phyloP scores from a whole-genome alignment of 2,888 invertebrate species.

The Tyria jacobaeae region DNA sequence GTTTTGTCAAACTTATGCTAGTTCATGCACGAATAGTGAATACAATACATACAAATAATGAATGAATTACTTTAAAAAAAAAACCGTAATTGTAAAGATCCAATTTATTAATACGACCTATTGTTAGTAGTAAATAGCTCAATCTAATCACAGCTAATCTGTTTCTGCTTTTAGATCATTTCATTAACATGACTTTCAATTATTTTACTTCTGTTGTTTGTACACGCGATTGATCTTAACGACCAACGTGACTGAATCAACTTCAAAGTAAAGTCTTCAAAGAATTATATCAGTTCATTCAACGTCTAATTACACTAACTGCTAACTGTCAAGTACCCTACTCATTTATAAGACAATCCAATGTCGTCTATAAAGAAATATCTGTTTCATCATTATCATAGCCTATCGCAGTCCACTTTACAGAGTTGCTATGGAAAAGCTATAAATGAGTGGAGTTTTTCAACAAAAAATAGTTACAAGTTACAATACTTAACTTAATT shows the following conservation, averaged over 20 bases:
- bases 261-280: background rate
- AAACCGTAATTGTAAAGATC: background rate
- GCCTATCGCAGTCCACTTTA: too few relatives aligned
- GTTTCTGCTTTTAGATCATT: slow-evolving; percentile 8
- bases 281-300: too few relatives aligned
- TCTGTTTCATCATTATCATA: too few relatives aligned
- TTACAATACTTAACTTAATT: too few relatives aligned
- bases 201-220: slow-evolving; percentile 2
- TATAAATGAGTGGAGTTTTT: too few relatives aligned
- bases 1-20: too few relatives aligned
- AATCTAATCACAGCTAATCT: slow-evolving; percentile 3
- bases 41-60: too few relatives aligned
- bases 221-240: background rate
- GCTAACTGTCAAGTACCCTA: background rate
- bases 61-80: too few relatives aligned
- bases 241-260: background rate
- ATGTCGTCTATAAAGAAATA: too few relatives aligned
- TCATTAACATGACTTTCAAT: slow-evolving; percentile 5
- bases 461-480: too few relatives aligned
- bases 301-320: background rate
- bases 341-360: background rate
- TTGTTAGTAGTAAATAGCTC: background rate
- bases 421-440: too few relatives aligned
- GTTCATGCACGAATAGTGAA: too few relatives aligned
- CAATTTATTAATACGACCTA: slow-evolving; percentile 1